Evolutionary conservation across 1,140 invertebrate genomes (phyloP).

Genomic region (Chymomyza costata): DNA sequence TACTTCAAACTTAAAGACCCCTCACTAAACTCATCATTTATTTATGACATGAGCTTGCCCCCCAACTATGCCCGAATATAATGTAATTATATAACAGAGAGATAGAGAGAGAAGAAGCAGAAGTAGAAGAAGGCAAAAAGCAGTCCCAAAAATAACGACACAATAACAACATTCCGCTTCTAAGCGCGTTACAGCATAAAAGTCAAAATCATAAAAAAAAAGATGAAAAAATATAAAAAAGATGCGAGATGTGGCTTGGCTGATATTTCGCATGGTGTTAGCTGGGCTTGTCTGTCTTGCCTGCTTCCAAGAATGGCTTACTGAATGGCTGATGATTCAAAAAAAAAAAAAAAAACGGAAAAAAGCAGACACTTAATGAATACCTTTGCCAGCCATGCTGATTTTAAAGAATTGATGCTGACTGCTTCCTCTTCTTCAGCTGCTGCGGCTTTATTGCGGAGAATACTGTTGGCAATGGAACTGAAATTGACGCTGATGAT

Average conservation of each 20-base stretch:
- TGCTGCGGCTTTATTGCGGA: slow-evolving; percentile 17
- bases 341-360: neutral
- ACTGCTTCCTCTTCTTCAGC: neutral
- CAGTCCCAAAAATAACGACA: slow-evolving; percentile 6
- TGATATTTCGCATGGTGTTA: slow-evolving; percentile 46
- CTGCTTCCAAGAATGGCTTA: slow-evolving; percentile 53
- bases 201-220: slow-evolving; percentile 22
- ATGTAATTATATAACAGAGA: slow-evolving; percentile 60
- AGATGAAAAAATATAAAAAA: slow-evolving; percentile 19
- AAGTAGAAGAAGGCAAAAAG: slow-evolving; percentile 10
- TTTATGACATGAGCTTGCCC: slow-evolving; percentile 58
- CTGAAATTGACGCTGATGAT: slow-evolving; percentile 37
- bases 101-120: slow-evolving; percentile 29
- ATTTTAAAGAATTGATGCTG: slow-evolving; percentile 64
- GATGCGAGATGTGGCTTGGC: slow-evolving; percentile 46
- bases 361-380: slow-evolving; percentile 57
- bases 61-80: slow-evolving; percentile 52
- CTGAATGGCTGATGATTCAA: slow-evolving; percentile 52
- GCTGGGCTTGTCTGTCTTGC: slow-evolving; percentile 21
- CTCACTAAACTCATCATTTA: slow-evolving; percentile 57
- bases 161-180: slow-evolving; percentile 21
- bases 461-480: slow-evolving; percentile 32
- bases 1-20: slow-evolving; percentile 16
- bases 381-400: slow-evolving; percentile 40
- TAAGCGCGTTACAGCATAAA: slow-evolving; percentile 22